Evolutionary conservation across 2,113 vertebrate species (phyloP), one percentile per base, ranked within the genome.

Genomic region (Edolisoma coerulescens): DNA sequence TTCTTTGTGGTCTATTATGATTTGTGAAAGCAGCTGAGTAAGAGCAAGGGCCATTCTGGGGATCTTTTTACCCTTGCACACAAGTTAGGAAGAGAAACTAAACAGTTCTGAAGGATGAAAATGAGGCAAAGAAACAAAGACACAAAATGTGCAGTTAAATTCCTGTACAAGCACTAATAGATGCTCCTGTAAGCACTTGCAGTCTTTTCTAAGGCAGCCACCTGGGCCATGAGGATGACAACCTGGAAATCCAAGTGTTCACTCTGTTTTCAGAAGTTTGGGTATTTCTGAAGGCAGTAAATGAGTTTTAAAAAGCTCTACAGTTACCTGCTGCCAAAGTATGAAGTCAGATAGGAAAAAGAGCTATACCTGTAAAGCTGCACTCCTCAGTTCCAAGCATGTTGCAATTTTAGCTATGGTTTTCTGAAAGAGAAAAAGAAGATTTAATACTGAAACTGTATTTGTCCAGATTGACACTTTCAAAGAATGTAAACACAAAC

Each of bases 321-420:
- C 18, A 54, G 56, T 60, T 53, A 63, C 22, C 21, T 86, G 16
- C 52, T 24, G 54, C 42, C 49, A 9, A 63, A 87, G 28, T 27
- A 81, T 23, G 33, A 93, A 95, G 60, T 54, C 47, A 84, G 19
- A 82, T 1, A 42, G 35, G 24, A 63, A 75, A 37, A 77, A 92
- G 26, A 73, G 47, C 24, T 94, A 84, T 97, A 99, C 99, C 99
- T 99, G 99, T 97, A 99, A 97, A 97, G 99, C 98, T 90, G 98
- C 98, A 93, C 99, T 99, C 97, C 99, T 98, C 98, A 99, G 98
- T 97, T 99, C 99, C 97, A 99, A 98, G 93, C 99, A 99, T 98
- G 99, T 98, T 98, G 99, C 99, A 96, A 99, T 98, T 98, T 99
- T 99, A 84, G 99, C 99, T 97, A 99, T 97, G 42, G 98, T 99